These are phyloP conservation scores for Mionectes olivaceus DNA, from an alignment of 2,797 vertebrate genomes.

Conservation along the genomic window DNA sequence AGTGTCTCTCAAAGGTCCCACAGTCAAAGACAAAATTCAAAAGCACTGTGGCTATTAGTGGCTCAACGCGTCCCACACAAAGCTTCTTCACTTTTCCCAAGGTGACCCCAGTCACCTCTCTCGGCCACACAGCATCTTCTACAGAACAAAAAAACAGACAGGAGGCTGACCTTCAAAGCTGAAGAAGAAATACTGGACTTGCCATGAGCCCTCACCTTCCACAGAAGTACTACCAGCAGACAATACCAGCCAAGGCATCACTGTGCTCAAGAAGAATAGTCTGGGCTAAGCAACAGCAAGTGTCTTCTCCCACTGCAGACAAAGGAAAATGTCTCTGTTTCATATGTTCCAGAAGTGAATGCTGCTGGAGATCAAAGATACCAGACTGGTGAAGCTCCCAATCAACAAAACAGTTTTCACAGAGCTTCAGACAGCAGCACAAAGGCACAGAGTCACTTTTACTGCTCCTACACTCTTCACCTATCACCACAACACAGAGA, in stretches of 20 bases:
- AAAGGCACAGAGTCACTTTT: not conserved
- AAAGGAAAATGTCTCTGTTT: not conserved
- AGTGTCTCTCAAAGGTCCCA: not conserved
- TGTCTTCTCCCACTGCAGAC: not conserved
- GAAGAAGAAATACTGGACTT: not conserved
- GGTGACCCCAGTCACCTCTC: not conserved
- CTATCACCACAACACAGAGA: fast-evolving
- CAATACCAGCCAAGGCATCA: not conserved
- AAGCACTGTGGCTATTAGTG: not conserved
- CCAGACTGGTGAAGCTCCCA: not conserved
- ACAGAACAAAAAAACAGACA: not conserved
- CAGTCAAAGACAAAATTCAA: not conserved
- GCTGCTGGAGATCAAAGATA: not conserved
- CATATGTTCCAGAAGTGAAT: not conserved
- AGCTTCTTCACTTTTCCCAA: not conserved
- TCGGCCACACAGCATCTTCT: fast-evolving
- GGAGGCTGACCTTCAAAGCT: not conserved
- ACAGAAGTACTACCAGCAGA: not conserved
- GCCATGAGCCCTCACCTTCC: not conserved
- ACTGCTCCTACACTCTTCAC: not conserved
- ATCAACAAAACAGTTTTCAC: not conserved
- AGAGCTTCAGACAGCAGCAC: not conserved
- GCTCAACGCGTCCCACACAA: not conserved
- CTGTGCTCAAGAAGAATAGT: not conserved
- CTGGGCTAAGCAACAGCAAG: not conserved